Base-by-base conservation (phyloP, 92 coral and sea anemone genomes). In the Parazoanthus swiftii region DNA sequence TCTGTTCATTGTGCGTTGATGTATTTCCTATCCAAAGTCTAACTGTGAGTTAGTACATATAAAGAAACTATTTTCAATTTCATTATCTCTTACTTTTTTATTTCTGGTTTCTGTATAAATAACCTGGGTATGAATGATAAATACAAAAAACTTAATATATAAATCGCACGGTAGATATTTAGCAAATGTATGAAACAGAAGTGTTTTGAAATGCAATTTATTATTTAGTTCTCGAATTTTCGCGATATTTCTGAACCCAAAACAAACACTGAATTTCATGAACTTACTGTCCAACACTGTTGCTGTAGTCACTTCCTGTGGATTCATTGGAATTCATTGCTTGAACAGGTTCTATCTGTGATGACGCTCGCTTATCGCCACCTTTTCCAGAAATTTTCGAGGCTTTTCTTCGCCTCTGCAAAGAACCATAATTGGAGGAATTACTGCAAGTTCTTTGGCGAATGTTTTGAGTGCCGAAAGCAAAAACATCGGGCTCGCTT, bases 381-480 rank as follows among this genome's bases (percentile, higher is more conserved):
- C 38, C 39, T 25, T 2, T 84, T 46, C 78, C 87, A 42, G 78
- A 72, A 26, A 71, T n/a, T 84, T 84, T 84, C 29, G 87, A 84
- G 18, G 67, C 33, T 72, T 72, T 84, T 54, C 87, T 74, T 48
- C 78, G 79, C 37, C 87, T 84, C 67, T 71, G 87, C 66, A 84
- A 21, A 43, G 87, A 84, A 20, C 87, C 67, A 48, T 71, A 84
- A 51, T 71, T 84, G 11, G 87, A 84, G 9, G 66, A 3, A 26
- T 84, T 84, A 43, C 87, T 84, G 63, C 79, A 84, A 25, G 87
- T 84, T 73, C 87, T 84, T 35, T 71, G 87, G 1, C 87, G 87
- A 84, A 29, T 25, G 79, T 48, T 84, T 84, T 84, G 87, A 70
- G 67, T 42, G 65, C 79, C 8, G 4, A 66, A 82, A 2, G 77